Evolutionary conservation across 2,888 invertebrate species (phyloP).

Genomic region (Lasioglossum villosulum): DNA sequence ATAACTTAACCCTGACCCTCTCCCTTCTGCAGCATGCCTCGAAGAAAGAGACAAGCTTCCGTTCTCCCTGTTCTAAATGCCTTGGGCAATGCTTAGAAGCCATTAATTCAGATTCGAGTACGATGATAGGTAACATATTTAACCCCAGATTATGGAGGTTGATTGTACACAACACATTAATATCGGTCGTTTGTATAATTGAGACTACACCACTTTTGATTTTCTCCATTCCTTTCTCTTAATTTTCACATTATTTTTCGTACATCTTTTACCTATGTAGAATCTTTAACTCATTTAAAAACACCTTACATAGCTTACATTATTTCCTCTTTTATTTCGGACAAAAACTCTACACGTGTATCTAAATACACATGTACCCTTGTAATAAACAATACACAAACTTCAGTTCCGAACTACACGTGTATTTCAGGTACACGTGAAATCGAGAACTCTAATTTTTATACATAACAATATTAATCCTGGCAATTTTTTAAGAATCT

Average conservation of each 20-base stretch:
- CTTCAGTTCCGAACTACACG: too few species aligned
- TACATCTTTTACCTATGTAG: background rate
- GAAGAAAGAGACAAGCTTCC: conserved; percentile 71
- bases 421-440: too few species aligned
- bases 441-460: too few species aligned
- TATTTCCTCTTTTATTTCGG: too few species aligned
- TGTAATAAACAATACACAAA: too few species aligned
- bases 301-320: too few species aligned
- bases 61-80: conserved; percentile 70
- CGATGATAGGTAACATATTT: conserved; percentile 72
- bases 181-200: background rate
- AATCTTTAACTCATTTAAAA: background rate
- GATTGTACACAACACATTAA: background rate
- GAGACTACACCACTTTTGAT: background rate
- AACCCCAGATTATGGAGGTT: background rate
- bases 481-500: too few species aligned
- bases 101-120: conserved; percentile 78
- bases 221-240: background rate
- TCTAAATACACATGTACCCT: too few species aligned
- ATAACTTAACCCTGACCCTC: conserved; percentile 38
- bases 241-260: background rate
- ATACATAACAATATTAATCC: too few species aligned
- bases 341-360: too few species aligned
- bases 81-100: conserved; percentile 78
- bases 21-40: conserved; percentile 71